Evolutionary conservation across 2,113 vertebrate genomes (phyloP).

Genomic region (Meleagris gallopavo): DNA sequence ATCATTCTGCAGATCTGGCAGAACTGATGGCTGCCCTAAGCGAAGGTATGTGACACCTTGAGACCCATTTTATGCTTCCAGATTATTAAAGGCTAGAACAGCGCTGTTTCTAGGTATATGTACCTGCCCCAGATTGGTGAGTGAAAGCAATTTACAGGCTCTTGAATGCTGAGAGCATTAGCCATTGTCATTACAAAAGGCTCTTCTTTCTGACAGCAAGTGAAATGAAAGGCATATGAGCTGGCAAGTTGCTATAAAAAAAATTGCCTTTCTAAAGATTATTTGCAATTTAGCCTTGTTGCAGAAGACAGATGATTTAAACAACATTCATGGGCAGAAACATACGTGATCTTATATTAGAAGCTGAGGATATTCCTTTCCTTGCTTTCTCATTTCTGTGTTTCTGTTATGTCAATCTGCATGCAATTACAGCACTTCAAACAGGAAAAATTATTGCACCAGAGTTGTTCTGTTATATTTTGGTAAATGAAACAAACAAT

Average conservation of each 20-base stretch:
- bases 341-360: background rate
- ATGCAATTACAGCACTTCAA: background rate
- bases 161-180: background rate
- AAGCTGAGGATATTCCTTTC: background rate
- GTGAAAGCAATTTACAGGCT: background rate
- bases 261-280: background rate
- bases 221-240: background rate
- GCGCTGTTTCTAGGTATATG: background rate
- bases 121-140: background rate
- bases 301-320: background rate
- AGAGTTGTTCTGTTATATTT: background rate
- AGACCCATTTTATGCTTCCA: background rate
- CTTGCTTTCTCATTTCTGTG: background rate
- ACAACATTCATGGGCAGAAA: background rate
- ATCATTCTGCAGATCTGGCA: background rate
- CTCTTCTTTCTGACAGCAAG: background rate
- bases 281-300: background rate
- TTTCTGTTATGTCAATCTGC: background rate
- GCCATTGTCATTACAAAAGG: background rate
- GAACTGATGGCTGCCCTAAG: background rate
- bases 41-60: background rate
- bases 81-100: background rate
- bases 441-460: background rate
- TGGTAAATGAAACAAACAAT: background rate
- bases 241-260: background rate